Conservation (phyloP, 2,113 vertebrate species). For the Alouatta palliata region DNA sequence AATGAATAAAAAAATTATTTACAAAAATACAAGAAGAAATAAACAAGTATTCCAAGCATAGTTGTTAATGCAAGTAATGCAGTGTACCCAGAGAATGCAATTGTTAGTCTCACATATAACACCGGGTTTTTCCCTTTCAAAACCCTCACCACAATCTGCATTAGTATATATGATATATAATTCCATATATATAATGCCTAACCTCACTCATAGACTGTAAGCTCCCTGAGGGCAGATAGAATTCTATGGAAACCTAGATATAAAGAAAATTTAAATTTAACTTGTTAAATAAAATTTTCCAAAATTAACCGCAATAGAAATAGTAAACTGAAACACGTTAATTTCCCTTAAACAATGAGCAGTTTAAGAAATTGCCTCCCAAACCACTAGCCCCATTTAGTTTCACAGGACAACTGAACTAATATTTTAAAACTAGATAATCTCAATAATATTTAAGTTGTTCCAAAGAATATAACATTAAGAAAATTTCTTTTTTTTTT, state of each 20-base stretch:
- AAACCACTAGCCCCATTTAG: background rate
- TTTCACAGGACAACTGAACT: background rate
- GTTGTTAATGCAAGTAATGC: background rate
- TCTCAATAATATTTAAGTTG: background rate
- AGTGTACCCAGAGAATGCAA: background rate
- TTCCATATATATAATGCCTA: background rate
- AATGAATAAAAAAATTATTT: background rate
- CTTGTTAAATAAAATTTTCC: background rate
- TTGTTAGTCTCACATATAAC: background rate
- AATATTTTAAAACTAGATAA: background rate
- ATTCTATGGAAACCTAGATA: background rate
- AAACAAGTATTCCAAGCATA: background rate
- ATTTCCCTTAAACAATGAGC: background rate
- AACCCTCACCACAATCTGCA: background rate
- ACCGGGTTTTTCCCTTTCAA: background rate
- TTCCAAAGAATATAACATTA: background rate
- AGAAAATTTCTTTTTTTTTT: background rate
- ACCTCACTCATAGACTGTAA: background rate
- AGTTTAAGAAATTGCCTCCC: background rate
- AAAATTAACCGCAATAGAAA: background rate
- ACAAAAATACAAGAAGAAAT: background rate
- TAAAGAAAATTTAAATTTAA: background rate
- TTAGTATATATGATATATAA: background rate
- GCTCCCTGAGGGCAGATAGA: background rate
- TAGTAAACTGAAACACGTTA: background rate